Evolutionary conservation across 1,140 invertebrate genomes (phyloP).

Genomic region (silkworm (Bombyx mori)): DNA sequence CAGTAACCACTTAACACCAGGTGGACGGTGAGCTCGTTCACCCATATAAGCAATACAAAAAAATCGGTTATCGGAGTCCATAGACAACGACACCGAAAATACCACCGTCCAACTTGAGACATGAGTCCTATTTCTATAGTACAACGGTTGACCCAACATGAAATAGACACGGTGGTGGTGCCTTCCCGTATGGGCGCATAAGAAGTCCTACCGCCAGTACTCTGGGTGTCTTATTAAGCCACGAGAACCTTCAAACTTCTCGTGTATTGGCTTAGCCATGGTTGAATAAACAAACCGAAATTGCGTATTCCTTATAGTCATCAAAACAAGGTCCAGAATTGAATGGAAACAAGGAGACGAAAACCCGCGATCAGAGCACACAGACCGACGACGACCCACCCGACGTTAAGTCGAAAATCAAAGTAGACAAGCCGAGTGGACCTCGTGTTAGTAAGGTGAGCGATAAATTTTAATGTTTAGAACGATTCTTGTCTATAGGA

Average conservation of each 20-base stretch:
- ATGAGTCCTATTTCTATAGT: not conserved
- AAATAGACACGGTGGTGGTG: too few relatives aligned
- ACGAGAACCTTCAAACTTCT: too few relatives aligned
- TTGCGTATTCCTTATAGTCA: slow-evolving; percentile 23
- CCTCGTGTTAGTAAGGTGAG: not conserved
- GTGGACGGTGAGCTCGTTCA: not conserved
- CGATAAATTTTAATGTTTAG: not conserved
- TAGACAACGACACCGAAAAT: not conserved
- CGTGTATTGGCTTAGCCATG: too few relatives aligned
- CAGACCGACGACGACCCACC: slow-evolving; percentile 22
- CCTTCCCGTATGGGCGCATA: too few relatives aligned
- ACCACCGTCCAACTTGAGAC: too few relatives aligned
- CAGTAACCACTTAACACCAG: not conserved
- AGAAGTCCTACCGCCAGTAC: too few relatives aligned
- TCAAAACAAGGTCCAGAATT: slow-evolving; percentile 40
- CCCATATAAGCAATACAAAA: too few relatives aligned
- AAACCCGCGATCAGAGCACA: slow-evolving; percentile 25
- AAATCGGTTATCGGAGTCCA: not conserved
- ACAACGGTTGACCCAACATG: too few relatives aligned
- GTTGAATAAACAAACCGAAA: not conserved
- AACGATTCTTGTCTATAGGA: not conserved
- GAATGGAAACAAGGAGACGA: slow-evolving; percentile 4
- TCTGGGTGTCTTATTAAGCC: too few relatives aligned
- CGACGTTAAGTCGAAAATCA: not conserved
- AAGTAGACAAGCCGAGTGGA: not conserved